Evolutionary conservation across 53 echinoderm and acorn worm species (phyloP).

Genomic region (Echinometra lucunter): DNA sequence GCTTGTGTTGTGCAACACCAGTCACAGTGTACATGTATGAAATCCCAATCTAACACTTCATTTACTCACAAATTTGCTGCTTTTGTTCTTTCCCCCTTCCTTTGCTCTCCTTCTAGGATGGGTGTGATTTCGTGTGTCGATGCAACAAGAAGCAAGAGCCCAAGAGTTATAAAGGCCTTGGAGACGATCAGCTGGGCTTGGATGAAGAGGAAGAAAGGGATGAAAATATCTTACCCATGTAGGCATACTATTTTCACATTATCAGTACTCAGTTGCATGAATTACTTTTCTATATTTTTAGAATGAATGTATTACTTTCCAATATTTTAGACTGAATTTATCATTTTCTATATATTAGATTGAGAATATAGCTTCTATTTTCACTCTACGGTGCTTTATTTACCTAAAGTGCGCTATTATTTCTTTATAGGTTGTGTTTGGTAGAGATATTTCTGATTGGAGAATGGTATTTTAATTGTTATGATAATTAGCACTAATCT

Average conservation of each 20-base stretch:
- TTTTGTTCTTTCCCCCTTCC: not conserved
- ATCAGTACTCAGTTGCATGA: constrained; percentile 48
- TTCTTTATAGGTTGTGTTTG: not conserved
- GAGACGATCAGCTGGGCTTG: constrained; percentile 94
- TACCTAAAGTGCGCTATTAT: not conserved
- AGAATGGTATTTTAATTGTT: not conserved
- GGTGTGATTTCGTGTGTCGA: constrained; percentile 88
- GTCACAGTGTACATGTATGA: no score
- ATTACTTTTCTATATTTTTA: not conserved
- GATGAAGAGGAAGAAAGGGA: constrained; percentile 97
- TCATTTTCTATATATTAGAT: not conserved
- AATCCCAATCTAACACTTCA: no score
- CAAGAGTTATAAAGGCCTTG: constrained; percentile 91
- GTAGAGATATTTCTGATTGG: not conserved
- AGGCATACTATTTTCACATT: constrained; percentile 64
- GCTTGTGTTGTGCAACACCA: no score
- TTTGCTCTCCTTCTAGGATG: constrained; percentile 74
- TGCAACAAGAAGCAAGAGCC: constrained; percentile 77
- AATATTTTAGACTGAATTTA: not conserved
- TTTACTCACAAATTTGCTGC: no score
- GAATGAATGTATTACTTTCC: not conserved
- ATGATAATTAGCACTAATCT: not conserved
- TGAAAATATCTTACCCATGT: constrained; percentile 98
- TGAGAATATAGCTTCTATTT: not conserved
- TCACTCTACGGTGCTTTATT: not conserved